These are phyloP conservation scores for Polydesmus complanatus DNA, from an alignment of 2,888 invertebrate genomes.

Conservation along the genomic window DNA sequence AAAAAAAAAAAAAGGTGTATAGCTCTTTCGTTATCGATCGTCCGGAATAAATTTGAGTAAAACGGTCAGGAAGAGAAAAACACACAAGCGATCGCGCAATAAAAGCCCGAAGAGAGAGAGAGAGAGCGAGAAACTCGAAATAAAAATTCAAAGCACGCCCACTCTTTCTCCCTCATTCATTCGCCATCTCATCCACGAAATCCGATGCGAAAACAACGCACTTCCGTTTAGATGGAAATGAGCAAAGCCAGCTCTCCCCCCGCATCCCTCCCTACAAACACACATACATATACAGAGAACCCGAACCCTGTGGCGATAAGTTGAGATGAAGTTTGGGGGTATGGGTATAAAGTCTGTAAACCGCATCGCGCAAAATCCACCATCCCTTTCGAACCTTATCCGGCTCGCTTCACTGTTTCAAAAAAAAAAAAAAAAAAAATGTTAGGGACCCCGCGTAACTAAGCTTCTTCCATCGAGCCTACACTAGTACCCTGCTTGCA, in stretches of 20 bases:
- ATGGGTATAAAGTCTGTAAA: background rate
- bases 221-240: background rate
- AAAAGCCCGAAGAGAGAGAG: too few species aligned
- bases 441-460: too few species aligned
- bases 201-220: background rate
- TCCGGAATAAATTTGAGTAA: background rate
- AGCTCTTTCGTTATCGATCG: background rate
- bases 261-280: too few species aligned
- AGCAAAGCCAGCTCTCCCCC: background rate
- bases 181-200: too few species aligned
- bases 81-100: background rate
- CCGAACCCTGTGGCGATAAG: background rate
- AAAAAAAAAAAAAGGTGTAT: too few species aligned
- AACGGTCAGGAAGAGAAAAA: background rate
- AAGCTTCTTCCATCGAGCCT: too few species aligned
- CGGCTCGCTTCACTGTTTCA: too few species aligned
- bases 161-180: background rate
- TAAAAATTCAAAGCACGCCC: background rate
- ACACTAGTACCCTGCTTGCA: too few species aligned
- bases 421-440: too few species aligned
- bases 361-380: background rate
- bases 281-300: too few species aligned
- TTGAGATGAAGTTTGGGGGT: background rate
- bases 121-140: too few species aligned
- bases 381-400: background rate